Conservation (phyloP, 2,113 vertebrate genomes). For the Microcebus murinus region DNA sequence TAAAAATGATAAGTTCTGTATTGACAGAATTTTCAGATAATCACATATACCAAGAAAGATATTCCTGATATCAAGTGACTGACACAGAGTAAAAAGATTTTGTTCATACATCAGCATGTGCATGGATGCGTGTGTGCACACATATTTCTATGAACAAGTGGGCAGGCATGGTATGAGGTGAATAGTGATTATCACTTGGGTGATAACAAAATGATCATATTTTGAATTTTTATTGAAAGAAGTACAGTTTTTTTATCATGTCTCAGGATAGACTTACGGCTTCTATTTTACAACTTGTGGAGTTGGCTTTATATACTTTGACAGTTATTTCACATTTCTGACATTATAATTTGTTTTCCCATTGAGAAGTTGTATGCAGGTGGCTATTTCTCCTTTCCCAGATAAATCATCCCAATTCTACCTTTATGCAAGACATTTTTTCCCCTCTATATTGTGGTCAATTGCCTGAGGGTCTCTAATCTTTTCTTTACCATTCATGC, state of each 20-base stretch:
- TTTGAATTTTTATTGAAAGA: slow-evolving; percentile 54
- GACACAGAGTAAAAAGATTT: slow-evolving; percentile 36
- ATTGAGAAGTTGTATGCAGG: neutral
- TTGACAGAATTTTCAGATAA: slow-evolving; percentile 63
- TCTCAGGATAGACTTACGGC: neutral
- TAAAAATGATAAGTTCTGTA: slow-evolving; percentile 34
- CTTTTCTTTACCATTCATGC: neutral
- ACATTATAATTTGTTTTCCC: slow-evolving; percentile 38
- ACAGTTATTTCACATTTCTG: slow-evolving; percentile 50
- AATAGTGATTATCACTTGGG: neutral
- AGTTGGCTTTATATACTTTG: slow-evolving; percentile 34
- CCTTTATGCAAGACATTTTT: neutral
- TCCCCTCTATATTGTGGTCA: neutral
- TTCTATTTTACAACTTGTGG: slow-evolving; percentile 26
- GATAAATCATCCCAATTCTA: neutral
- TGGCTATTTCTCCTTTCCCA: neutral
- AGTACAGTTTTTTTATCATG: slow-evolving; percentile 12
- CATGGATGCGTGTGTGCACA: neutral
- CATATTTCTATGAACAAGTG: neutral
- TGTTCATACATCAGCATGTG: neutral
- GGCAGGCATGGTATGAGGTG: neutral
- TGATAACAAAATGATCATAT: slow-evolving; percentile 32
- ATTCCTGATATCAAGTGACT: slow-evolving; percentile 38
- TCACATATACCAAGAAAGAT: slow-evolving; percentile 33
- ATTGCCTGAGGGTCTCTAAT: neutral